Conservation (phyloP, 2,797 vertebrate species). For the Ammospiza maritima region DNA sequence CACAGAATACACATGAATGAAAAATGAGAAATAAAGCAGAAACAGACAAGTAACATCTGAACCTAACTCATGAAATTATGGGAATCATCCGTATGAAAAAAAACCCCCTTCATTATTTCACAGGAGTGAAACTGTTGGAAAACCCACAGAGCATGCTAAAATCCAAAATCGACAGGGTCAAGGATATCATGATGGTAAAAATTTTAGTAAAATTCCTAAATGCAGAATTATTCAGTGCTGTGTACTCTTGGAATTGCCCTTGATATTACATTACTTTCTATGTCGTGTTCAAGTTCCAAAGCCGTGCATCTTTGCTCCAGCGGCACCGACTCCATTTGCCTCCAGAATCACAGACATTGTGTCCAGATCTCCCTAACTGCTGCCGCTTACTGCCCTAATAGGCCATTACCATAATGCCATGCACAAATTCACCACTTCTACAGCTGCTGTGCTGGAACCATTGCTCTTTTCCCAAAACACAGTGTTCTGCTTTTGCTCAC, state of each 20-base stretch:
- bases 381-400: not conserved
- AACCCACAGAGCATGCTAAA: not conserved
- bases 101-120: not conserved
- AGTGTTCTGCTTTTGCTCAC: not conserved
- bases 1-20: not conserved
- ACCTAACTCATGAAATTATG: not conserved
- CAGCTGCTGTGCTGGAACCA: not conserved
- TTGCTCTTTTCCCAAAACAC: not conserved
- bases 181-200: not conserved
- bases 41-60: not conserved
- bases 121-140: not conserved
- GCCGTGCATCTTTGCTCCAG: rapidly evolving
- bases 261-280: not conserved
- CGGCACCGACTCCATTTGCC: not conserved
- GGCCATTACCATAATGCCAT: not conserved
- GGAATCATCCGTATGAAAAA: not conserved
- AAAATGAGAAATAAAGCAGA: not conserved
- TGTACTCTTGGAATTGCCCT: not conserved
- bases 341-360: not conserved
- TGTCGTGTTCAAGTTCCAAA: not conserved
- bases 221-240: not conserved
- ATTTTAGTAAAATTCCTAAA: not conserved
- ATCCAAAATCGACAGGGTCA: not conserved
- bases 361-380: not conserved
- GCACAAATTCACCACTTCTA: not conserved